These are phyloP conservation scores for Diachrysia chrysitis DNA, from an alignment of 2,888 invertebrate species.

Conservation along the genomic window DNA sequence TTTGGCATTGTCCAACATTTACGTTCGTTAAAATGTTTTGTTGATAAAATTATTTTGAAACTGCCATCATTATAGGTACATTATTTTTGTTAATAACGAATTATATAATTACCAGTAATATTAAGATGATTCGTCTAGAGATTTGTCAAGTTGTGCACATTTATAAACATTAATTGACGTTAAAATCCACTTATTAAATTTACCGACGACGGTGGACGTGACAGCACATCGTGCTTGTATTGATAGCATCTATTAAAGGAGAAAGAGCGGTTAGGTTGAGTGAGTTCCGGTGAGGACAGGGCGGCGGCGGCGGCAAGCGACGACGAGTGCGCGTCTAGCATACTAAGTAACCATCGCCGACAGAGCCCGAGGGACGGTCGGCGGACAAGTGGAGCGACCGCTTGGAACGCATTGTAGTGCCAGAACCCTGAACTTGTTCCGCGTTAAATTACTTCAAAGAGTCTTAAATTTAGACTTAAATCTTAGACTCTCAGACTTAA, in stretches of 20 bases:
- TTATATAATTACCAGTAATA: neutral
- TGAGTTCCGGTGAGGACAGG: slow-evolving; percentile 77
- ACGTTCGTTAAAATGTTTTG: neutral
- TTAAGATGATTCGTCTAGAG: too few relatives aligned
- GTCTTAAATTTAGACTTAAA: too few relatives aligned
- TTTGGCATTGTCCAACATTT: slow-evolving; percentile 29
- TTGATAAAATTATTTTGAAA: neutral
- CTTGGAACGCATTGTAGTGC: slow-evolving; percentile 39
- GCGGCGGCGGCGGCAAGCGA: slow-evolving; percentile 50
- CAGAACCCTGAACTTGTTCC: slow-evolving; percentile 25
- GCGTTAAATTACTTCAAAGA: slow-evolving; percentile 9
- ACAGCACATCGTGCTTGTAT: slow-evolving; percentile 65
- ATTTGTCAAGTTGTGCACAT: too few relatives aligned
- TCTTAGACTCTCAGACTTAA: too few relatives aligned
- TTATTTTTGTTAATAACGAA: neutral
- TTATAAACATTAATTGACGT: neutral
- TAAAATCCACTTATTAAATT: slow-evolving; percentile 18
- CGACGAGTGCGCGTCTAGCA: slow-evolving; percentile 64
- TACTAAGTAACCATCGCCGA: slow-evolving; percentile 67
- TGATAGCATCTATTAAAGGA: slow-evolving; percentile 75
- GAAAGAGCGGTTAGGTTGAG: slow-evolving; percentile 72
- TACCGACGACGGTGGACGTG: slow-evolving; percentile 43
- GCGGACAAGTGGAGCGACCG: slow-evolving; percentile 64
- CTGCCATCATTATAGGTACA: neutral
- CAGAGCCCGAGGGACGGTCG: slow-evolving; percentile 62